These are phyloP conservation scores for Struthidea cinerea DNA, from an alignment of 2,113 vertebrate species.

Conservation along the genomic window DNA sequence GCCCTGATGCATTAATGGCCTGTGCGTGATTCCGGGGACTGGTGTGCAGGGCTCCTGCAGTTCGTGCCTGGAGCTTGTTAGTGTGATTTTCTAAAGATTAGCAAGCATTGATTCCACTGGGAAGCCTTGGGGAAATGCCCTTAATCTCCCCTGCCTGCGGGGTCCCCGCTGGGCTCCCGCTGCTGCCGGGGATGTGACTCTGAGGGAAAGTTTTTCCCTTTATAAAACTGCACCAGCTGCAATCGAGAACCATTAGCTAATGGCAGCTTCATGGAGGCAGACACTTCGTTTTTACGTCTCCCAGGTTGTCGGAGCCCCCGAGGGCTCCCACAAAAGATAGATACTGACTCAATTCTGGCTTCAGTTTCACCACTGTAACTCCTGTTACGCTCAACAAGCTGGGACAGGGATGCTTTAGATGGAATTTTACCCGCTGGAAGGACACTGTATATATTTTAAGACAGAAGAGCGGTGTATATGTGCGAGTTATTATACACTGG, in stretches of 20 bases:
- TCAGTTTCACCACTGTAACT: background rate
- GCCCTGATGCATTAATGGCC: slow-evolving; percentile 25
- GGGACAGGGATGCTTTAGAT: background rate
- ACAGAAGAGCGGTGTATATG: background rate
- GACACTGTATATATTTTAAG: background rate
- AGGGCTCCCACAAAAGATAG: background rate
- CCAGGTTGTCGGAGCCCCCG: background rate
- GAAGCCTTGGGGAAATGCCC: slow-evolving; percentile 16
- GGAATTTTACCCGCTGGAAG: background rate
- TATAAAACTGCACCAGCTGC: background rate
- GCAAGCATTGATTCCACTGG: slow-evolving; percentile 28
- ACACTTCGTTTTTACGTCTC: background rate
- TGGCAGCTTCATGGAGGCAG: background rate
- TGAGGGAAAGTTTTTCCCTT: background rate
- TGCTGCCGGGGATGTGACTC: background rate
- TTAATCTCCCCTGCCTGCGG: background rate
- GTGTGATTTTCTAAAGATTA: slow-evolving; percentile 53
- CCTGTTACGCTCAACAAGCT: background rate
- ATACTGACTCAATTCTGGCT: background rate
- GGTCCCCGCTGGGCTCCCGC: background rate
- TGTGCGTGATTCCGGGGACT: slow-evolving; percentile 34
- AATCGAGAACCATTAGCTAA: background rate
- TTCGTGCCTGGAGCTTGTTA: slow-evolving; percentile 12
- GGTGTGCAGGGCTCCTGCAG: background rate
- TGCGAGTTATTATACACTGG: background rate